phyloP scores from a whole-genome alignment of 2,797 vertebrate genomes.

The Lacerta viridis region DNA sequence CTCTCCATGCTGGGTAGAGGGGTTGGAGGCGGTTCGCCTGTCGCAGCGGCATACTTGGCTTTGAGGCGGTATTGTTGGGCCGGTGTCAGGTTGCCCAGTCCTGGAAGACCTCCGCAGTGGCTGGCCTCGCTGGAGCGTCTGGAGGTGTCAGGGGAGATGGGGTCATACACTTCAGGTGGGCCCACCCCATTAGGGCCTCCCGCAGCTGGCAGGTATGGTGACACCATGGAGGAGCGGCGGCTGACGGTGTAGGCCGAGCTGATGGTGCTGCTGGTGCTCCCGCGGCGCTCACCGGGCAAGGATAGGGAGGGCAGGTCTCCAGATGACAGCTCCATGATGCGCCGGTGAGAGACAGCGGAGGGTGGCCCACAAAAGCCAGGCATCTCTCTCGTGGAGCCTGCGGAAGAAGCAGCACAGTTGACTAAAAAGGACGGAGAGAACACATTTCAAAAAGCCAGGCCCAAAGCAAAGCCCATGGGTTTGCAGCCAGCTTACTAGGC shows the following conservation, averaged over 20 bases:
- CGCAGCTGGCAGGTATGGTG: slow-evolving; percentile 87
- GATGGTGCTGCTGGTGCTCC: slow-evolving; percentile 92
- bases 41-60: slow-evolving; percentile 92
- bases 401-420: neutral
- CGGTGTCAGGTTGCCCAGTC: slow-evolving; percentile 87
- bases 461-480: neutral
- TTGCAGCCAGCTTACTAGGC: neutral
- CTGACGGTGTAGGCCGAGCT: slow-evolving; percentile 97
- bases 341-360: slow-evolving; percentile 83
- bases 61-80: slow-evolving; percentile 94
- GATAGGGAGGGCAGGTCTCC: slow-evolving; percentile 78
- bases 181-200: slow-evolving; percentile 56
- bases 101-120: slow-evolving; percentile 81
- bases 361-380: slow-evolving; percentile 82
- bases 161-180: slow-evolving; percentile 42
- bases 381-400: slow-evolving; percentile 80
- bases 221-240: slow-evolving; percentile 92
- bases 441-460: neutral
- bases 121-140: slow-evolving; percentile 81
- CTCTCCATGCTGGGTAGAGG: slow-evolving; percentile 88
- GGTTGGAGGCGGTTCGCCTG: slow-evolving; percentile 90
- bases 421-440: neutral
- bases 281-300: slow-evolving; percentile 85
- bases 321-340: slow-evolving; percentile 85
- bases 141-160: slow-evolving; percentile 78